Evolutionary conservation across 2,888 invertebrate genomes (phyloP).

Genomic region (Amblyjoppa proteus): DNA sequence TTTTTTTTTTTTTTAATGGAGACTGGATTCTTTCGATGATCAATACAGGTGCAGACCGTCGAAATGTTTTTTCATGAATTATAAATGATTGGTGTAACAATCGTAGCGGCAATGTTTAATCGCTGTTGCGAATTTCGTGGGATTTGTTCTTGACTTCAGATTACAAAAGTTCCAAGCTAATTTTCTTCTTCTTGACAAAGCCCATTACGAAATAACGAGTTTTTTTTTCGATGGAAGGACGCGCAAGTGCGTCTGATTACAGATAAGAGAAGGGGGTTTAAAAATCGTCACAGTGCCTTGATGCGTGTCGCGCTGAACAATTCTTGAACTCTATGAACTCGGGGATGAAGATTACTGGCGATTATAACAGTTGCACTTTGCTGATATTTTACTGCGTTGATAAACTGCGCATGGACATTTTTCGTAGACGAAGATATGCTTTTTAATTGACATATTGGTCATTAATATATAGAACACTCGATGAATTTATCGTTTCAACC

Average conservation of each 20-base stretch:
- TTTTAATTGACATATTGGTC: neutral
- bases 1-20: too few relatives aligned
- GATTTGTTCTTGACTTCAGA: neutral
- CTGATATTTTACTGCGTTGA: too few relatives aligned
- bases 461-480: neutral
- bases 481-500: constrained; percentile 20
- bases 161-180: neutral
- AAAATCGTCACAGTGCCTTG: neutral
- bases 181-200: neutral
- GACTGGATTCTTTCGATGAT: too few relatives aligned
- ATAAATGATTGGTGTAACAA: too few relatives aligned
- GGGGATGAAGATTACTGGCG: neutral
- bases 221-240: neutral
- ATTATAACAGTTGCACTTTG: too few relatives aligned
- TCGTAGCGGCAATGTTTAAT: neutral
- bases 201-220: neutral
- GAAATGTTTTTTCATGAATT: too few relatives aligned
- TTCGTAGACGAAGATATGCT: too few relatives aligned
- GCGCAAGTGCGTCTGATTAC: neutral
- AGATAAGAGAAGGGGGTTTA: neutral
- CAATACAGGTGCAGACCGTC: too few relatives aligned
- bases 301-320: neutral
- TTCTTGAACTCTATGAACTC: neutral
- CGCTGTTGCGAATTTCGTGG: neutral
- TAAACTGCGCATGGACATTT: too few relatives aligned